phyloP scores from a whole-genome alignment of 2,888 invertebrate genomes.

The Pollenia griseotomentosa region DNA sequence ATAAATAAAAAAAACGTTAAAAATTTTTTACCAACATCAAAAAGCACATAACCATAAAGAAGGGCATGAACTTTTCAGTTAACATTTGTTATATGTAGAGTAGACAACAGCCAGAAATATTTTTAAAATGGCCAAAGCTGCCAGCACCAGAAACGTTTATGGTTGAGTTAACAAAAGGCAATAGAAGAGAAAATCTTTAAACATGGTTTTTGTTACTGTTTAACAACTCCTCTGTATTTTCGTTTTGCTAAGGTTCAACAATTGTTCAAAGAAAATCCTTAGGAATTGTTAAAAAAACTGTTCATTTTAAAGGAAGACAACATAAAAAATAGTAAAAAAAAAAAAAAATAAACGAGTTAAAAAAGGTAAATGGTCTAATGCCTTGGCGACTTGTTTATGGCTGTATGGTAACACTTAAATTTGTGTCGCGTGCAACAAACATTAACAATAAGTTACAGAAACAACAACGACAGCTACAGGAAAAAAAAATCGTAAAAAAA shows the following conservation, averaged over 20 bases:
- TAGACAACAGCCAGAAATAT: conserved; percentile 40
- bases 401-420: conserved; percentile 73
- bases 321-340: background rate
- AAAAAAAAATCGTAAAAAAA: background rate
- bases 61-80: conserved; percentile 74
- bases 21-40: conserved; percentile 29
- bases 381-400: conserved; percentile 72
- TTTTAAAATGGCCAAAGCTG: conserved; percentile 61
- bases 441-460: conserved; percentile 60
- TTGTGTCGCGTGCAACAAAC: conserved; percentile 72
- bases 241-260: conserved; percentile 47
- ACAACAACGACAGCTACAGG: conserved; percentile 19
- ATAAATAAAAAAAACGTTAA: conserved; percentile 5
- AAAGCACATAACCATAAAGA: conserved; percentile 69
- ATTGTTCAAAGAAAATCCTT: conserved; percentile 59
- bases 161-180: conserved; percentile 55
- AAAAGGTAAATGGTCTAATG: conserved; percentile 56
- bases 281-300: conserved; percentile 30
- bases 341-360: conserved; percentile 11
- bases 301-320: conserved; percentile 1
- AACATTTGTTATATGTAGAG: conserved; percentile 72
- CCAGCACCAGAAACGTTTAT: conserved; percentile 20
- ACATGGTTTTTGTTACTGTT: conserved; percentile 53
- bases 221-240: conserved; percentile 9
- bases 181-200: conserved; percentile 51